Base-by-base conservation (phyloP, 2,797 vertebrate species). In the Phoxinus dragarum region DNA sequence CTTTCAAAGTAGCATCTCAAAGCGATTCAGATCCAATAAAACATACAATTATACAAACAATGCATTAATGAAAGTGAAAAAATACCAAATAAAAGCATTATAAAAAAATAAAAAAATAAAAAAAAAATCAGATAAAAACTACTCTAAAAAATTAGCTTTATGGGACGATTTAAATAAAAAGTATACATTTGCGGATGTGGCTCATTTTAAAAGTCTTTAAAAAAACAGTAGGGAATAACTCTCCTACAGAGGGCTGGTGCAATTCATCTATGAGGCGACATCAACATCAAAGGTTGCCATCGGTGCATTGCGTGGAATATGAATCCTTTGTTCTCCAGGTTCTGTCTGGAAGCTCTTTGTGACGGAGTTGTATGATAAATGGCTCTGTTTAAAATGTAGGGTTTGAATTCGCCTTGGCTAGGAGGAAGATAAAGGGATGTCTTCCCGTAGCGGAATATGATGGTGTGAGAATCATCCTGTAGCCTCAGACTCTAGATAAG, bases 311-410 rank as follows among this genome's bases (percentile, higher is more conserved):
- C 27, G 59, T 80, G 49, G 71, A 80, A 80, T 73, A 85, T 80
- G 68, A 80, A 85, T 66, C 42, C 69, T 85, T 80, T 85, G 68
- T 85, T 80, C 77, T 73, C 84, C 40, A 49, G 67, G 52, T 72
- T 79, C 40, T 72, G 84, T 73, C 34, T 73, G 68, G 34, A 80
- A 80, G 40, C 42, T 73, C 67, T 80, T 27, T 80, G 21, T 72
- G 68, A 59, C 27, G 16, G 54, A 72, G 56, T 72, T 73, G 40
- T 64, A 64, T 85, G 77, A 80, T 80, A 74, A 85, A 85, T 85
- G 56, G 68, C 68, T 85, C 34, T 72, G 83, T 68, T 84, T 84
- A 84, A 79, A 79, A 84, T 79, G 66, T 61, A 47, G 14, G 68
- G 84, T 73, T 80, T 80, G 84, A 73, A 80, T 40, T 42, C 44